Conservation (phyloP, 2,113 vertebrate species). For the Antennarius striatus region DNA sequence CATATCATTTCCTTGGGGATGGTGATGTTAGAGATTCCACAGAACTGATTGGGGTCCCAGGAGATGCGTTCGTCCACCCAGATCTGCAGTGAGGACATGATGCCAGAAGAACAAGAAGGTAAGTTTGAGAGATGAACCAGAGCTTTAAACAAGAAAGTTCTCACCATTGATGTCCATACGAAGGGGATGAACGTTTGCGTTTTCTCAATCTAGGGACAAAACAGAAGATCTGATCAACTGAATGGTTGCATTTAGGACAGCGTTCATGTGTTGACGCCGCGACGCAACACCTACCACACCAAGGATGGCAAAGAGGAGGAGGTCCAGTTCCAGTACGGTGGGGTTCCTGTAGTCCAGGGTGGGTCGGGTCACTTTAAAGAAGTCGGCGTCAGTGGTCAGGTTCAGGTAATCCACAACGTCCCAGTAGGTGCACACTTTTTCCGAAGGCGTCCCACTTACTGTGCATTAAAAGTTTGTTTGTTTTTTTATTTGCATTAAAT, state of each 20-base stretch:
- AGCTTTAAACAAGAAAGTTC: background rate
- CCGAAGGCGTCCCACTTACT: constrained; percentile 25
- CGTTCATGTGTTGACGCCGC: background rate
- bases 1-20: constrained; percentile 47
- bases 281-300: constrained; percentile 60
- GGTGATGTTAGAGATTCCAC: constrained; percentile 59
- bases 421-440: constrained; percentile 66
- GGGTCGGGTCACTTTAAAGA: constrained; percentile 64
- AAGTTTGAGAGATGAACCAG: too few relatives aligned
- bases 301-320: constrained; percentile 70
- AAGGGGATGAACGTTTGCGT: constrained; percentile 72
- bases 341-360: constrained; percentile 64
- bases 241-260: background rate
- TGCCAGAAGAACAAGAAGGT: too few relatives aligned
- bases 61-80: constrained; percentile 67
- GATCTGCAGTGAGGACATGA: too few relatives aligned
- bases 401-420: constrained; percentile 74
- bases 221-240: background rate
- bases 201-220: constrained; percentile 67
- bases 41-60: constrained; percentile 66
- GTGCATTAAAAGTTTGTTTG: background rate
- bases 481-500: background rate
- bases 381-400: constrained; percentile 51
- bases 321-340: constrained; percentile 60
- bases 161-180: constrained; percentile 63